phyloP scores from a whole-genome alignment of 2,113 vertebrate species.

The Mionectes macconnelli region DNA sequence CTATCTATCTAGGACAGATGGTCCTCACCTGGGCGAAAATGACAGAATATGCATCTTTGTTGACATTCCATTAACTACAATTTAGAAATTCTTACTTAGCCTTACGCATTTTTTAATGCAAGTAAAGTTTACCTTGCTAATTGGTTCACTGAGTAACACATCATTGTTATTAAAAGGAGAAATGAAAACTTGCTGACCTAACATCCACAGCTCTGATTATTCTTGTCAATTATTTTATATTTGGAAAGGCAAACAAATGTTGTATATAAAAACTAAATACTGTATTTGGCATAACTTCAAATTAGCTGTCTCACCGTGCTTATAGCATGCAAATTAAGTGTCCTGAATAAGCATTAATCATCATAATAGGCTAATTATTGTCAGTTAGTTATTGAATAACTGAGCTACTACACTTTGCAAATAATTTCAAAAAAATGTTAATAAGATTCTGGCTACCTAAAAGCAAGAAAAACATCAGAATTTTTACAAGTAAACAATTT shows the following conservation, averaged over 20 bases:
- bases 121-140: slow-evolving; percentile 64
- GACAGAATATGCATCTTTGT: slow-evolving; percentile 63
- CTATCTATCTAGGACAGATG: slow-evolving; percentile 58
- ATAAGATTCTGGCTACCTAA: neutral
- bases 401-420: neutral
- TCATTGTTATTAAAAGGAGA: slow-evolving; percentile 45
- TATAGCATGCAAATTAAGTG: slow-evolving; percentile 61
- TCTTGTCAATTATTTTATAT: slow-evolving; percentile 80
- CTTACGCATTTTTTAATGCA: neutral
- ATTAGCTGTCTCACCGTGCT: slow-evolving; percentile 40
- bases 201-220: slow-evolving; percentile 72
- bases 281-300: slow-evolving; percentile 65
- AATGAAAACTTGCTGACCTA: slow-evolving; percentile 50
- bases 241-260: slow-evolving; percentile 74
- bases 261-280: slow-evolving; percentile 72
- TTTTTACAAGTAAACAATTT: neutral
- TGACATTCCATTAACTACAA: slow-evolving; percentile 70
- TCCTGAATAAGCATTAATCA: slow-evolving; percentile 68
- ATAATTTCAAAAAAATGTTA: neutral
- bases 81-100: slow-evolving; percentile 46
- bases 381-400: slow-evolving; percentile 49
- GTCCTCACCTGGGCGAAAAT: slow-evolving; percentile 50
- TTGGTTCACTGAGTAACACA: slow-evolving; percentile 60
- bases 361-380: slow-evolving; percentile 67
- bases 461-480: neutral